These are phyloP conservation scores for Micropoecilia bifurca DNA, from an alignment of 2,797 vertebrate species.

Conservation along the genomic window DNA sequence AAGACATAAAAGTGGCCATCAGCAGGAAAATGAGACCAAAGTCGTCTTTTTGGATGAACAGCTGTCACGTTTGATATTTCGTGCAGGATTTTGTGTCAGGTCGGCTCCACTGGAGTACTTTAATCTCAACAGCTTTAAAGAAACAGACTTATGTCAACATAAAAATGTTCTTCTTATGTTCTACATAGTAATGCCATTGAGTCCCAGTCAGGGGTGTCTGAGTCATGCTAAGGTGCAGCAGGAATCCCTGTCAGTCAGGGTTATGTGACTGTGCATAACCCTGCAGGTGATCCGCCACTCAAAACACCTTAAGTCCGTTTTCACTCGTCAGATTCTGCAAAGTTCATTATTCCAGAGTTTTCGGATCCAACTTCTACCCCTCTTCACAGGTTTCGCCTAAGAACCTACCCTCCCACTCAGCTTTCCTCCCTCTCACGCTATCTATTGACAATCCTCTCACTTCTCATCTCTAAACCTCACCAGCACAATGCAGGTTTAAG, in stretches of 20 bases:
- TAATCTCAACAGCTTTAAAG: conserved; percentile 29
- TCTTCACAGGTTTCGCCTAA: conserved; percentile 53
- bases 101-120: conserved; percentile 41
- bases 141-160: conserved; percentile 23
- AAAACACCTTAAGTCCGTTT: conserved; percentile 26
- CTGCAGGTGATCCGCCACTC: conserved; percentile 37
- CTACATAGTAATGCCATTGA: conserved; percentile 32
- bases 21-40: conserved; percentile 9
- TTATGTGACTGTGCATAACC: conserved; percentile 17
- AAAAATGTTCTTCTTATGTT: conserved; percentile 32
- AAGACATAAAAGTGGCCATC: conserved; percentile 15
- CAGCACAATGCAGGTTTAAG: conserved; percentile 64
- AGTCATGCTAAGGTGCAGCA: conserved; percentile 26
- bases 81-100: conserved; percentile 27
- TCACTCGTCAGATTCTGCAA: conserved; percentile 10
- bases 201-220: conserved; percentile 20
- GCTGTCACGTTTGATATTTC: conserved; percentile 11
- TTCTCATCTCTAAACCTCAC: conserved; percentile 54
- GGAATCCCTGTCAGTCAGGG: conserved; percentile 26
- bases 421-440: conserved; percentile 18
- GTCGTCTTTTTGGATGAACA: conserved; percentile 36
- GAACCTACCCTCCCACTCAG: conserved; percentile 15
- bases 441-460: conserved; percentile 61
- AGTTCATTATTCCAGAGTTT: conserved; percentile 42
- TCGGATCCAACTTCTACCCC: conserved; percentile 11